Evolutionary conservation across 1,140 invertebrate genomes (phyloP).

Genomic region (Belonocnema kinseyi): DNA sequence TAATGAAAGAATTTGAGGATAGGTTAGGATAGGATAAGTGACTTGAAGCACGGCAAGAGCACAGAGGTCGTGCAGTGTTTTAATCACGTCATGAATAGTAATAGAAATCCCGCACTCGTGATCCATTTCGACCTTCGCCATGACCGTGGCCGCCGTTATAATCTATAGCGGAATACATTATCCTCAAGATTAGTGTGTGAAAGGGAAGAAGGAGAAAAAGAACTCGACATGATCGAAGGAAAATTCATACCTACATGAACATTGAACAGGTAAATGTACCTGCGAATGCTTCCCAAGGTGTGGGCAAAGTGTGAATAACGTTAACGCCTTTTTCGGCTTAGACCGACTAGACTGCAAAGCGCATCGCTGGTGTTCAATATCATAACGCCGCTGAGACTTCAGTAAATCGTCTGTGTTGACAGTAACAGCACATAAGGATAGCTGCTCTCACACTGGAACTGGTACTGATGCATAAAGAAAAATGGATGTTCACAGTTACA

Average conservation of each 20-base stretch:
- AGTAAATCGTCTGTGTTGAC: too few species aligned
- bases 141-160: constrained; percentile 44
- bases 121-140: constrained; percentile 57
- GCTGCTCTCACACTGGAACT: too few species aligned
- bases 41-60: background rate
- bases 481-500: too few species aligned
- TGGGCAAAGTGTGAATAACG: constrained; percentile 58
- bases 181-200: constrained; percentile 65
- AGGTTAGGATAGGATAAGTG: background rate
- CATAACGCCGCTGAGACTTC: too few species aligned
- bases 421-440: too few species aligned
- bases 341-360: constrained; percentile 30
- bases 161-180: constrained; percentile 59
- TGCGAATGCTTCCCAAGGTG: constrained; percentile 39
- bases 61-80: constrained; percentile 17
- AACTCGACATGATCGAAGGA: constrained; percentile 34
- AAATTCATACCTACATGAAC: background rate
- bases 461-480: too few species aligned
- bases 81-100: constrained; percentile 22
- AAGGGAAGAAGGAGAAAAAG: constrained; percentile 44
- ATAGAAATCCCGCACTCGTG: constrained; percentile 18
- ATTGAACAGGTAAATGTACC: background rate
- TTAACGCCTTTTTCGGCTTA: constrained; percentile 37
- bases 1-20: background rate
- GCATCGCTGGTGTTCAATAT: constrained; percentile 18